Evolutionary conservation across 2,888 invertebrate genomes (phyloP).

Genomic region (Sphaerophoria taeniata): DNA sequence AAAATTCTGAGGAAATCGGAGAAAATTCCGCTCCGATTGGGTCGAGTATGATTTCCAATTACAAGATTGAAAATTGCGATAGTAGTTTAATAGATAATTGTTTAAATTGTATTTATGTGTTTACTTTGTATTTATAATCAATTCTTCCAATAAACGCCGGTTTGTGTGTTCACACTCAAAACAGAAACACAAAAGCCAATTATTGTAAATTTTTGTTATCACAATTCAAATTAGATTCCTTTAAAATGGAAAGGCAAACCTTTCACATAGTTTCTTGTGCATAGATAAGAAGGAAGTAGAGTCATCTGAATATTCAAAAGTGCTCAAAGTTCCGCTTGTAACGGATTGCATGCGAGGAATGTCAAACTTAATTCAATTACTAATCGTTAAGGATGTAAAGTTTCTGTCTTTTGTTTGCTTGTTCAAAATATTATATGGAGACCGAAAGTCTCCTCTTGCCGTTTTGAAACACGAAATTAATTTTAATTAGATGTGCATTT

Average conservation of each 20-base stretch:
- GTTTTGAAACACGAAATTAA: background rate
- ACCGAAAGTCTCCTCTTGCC: constrained; percentile 8
- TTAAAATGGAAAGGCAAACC: too few species aligned
- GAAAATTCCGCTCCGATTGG: too few species aligned
- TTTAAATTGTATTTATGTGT: background rate
- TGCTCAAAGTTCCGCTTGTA: background rate
- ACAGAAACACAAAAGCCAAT: too few species aligned
- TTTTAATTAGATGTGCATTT: constrained; percentile 48
- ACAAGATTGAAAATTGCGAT: too few species aligned
- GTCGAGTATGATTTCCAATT: too few species aligned
- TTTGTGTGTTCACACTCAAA: too few species aligned
- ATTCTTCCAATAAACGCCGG: constrained; percentile 10
- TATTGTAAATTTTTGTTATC: too few species aligned
- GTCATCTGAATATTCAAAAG: too few species aligned
- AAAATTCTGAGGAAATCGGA: too few species aligned
- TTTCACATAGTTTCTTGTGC: too few species aligned
- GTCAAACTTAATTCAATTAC: constrained; percentile 47
- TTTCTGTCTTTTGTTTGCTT: constrained; percentile 1
- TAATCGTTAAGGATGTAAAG: constrained; percentile 40
- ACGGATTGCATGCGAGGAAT: background rate
- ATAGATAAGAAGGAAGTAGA: too few species aligned
- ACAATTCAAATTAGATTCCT: too few species aligned
- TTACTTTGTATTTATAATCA: background rate
- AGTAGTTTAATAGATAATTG: background rate
- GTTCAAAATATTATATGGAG: background rate